Evolutionary conservation across 2,888 invertebrate species (phyloP).

Genomic region (Chrysolina haemoptera): DNA sequence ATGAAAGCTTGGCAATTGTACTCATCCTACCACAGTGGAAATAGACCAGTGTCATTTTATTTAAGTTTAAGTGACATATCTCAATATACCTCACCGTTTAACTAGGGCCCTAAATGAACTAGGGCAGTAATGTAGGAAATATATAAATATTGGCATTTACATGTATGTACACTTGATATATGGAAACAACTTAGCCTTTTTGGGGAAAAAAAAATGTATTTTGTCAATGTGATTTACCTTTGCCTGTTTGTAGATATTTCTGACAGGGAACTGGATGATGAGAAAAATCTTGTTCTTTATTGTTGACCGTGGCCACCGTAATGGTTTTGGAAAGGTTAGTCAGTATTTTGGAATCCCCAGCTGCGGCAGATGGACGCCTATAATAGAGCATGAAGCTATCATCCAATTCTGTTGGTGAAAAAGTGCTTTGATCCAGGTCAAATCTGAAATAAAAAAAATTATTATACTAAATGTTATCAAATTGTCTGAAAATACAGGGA

Average conservation of each 20-base stretch:
- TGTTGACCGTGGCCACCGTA: constrained; percentile 35
- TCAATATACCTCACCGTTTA: too few species aligned
- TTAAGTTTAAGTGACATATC: too few species aligned
- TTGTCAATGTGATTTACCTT: constrained; percentile 23
- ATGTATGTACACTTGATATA: too few species aligned
- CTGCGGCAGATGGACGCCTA: constrained; percentile 67
- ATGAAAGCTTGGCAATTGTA: too few species aligned
- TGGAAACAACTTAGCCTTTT: too few species aligned
- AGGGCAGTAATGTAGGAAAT: too few species aligned
- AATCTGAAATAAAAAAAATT: constrained; percentile 64
- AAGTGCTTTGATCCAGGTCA: constrained; percentile 74
- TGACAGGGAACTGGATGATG: constrained; percentile 81
- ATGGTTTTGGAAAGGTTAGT: constrained; percentile 42
- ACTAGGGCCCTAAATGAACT: too few species aligned
- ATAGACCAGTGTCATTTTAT: too few species aligned
- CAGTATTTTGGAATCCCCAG: constrained; percentile 47
- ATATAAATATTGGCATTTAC: too few species aligned
- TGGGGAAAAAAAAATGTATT: too few species aligned
- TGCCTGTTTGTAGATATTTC: constrained; percentile 70
- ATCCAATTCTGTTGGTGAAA: constrained; percentile 83
- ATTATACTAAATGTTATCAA: neutral
- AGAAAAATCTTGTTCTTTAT: constrained; percentile 69
- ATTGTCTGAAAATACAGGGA: too few species aligned
- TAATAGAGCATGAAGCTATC: constrained; percentile 79
- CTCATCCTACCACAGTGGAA: too few species aligned